These are phyloP conservation scores for Phoxinus phoxinus DNA, from an alignment of 2,113 vertebrate species.

Conservation along the genomic window DNA sequence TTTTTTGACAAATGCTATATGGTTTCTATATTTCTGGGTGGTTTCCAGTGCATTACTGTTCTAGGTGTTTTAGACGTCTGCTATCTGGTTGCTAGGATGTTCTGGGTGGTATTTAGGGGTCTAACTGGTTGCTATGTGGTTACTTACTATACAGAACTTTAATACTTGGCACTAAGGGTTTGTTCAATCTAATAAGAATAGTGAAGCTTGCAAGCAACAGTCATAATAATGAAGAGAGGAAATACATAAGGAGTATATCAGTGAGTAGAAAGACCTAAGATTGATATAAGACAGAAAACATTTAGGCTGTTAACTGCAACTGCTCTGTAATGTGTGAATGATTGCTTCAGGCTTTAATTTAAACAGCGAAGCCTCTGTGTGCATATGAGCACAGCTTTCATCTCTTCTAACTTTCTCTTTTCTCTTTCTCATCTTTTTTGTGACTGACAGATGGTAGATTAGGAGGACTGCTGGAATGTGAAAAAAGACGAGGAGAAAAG, in stretches of 20 bases:
- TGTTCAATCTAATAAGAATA: background rate
- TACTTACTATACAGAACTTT: background rate
- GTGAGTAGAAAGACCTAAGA: background rate
- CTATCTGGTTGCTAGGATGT: background rate
- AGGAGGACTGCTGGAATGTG: slow-evolving; percentile 23
- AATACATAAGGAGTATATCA: background rate
- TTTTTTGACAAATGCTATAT: too few relatives aligned
- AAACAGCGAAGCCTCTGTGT: background rate
- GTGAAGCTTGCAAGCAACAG: background rate
- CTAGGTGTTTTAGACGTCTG: too few relatives aligned
- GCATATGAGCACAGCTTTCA: background rate
- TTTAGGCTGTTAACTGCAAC: background rate
- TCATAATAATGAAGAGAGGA: background rate
- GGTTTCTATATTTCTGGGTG: too few relatives aligned
- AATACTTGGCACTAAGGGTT: background rate
- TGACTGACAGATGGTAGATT: slow-evolving; percentile 29
- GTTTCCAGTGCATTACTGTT: too few relatives aligned
- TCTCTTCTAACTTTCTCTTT: slow-evolving; percentile 7
- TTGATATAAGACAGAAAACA: background rate
- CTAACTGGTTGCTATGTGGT: background rate
- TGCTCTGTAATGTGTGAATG: background rate
- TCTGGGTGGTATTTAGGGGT: background rate
- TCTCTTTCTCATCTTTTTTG: background rate
- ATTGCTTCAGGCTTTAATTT: slow-evolving; percentile 5
- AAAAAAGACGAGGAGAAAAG: background rate